Evolutionary conservation across 2,113 vertebrate species (phyloP), one percentile per base, ranked within the genome.

Genomic region (Pachyramphus minor): DNA sequence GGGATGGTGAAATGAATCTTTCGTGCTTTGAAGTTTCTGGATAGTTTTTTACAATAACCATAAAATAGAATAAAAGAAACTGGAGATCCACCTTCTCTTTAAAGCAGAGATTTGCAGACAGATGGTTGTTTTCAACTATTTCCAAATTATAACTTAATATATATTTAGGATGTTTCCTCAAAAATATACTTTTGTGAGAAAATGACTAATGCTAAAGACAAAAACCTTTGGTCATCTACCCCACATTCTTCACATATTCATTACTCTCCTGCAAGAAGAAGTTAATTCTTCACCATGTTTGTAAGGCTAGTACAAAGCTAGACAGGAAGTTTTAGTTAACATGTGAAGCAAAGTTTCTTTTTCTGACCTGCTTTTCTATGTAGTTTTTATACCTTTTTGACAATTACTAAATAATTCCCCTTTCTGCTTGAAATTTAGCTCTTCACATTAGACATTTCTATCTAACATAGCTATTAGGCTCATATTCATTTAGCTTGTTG

Each of bases 1-100:
- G 90, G 71, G 60, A 88, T 74, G 42, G 22, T 33, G 63, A 86
- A 94, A 90, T 94, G 45, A 84, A 88, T 90, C 94, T 94, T 87
- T 87, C 42, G 42, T 74, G 27, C 63, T 96, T 95, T 88, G 47
- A 85, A 90, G 79, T 47, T 91, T 92, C 39, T 75, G 64, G 68
- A 72, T 47, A 72, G 25, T 25, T 88, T 91, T 85, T 53, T 72
- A 45, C 66, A 92, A 59, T 74, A 93, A 77, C 19, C 3, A 1
- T 86, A 83, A 89, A 71, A 83, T 37, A 73, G 52, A 92, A 78
- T 47, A 84, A 89, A 93, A 95, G 12, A 71, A 89, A 66, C 24
- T 39, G 56, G n/a, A 67, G 60, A 62, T 78, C 84, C 95, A 56
- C 12, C 31, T 78, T 58, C 27, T 76, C 41, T 53, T 20, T 84